phyloP scores from a whole-genome alignment of 2,888 invertebrate species.

The Cephus sareptanus region DNA sequence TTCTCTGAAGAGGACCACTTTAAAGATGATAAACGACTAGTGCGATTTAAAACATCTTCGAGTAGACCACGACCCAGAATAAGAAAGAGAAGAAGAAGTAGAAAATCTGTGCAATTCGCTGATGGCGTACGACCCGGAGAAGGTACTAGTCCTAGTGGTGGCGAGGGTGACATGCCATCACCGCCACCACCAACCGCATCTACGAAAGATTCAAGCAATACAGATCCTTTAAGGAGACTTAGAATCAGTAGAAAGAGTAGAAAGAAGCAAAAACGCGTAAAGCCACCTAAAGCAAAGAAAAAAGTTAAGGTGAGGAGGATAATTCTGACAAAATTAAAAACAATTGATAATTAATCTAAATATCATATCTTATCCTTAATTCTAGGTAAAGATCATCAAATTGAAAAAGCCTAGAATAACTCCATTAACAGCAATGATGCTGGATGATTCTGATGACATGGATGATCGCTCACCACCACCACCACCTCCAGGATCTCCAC shows the following conservation, averaged over 20 bases:
- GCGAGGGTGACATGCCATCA: conserved; percentile 72
- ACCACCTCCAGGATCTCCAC: conserved; percentile 73
- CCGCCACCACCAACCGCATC: conserved; percentile 68
- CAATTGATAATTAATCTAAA: not conserved
- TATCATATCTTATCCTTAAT: conserved; percentile 14
- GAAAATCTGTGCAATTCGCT: conserved; percentile 71
- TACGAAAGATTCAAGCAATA: conserved; percentile 2
- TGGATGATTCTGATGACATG: conserved; percentile 68
- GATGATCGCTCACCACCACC: conserved; percentile 71
- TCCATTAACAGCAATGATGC: conserved; percentile 56
- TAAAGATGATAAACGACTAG: not conserved
- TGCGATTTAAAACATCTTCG: not conserved
- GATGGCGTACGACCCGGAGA: conserved; percentile 73
- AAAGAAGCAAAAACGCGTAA: conserved; percentile 69
- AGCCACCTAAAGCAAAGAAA: conserved; percentile 68
- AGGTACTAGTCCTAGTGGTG: conserved; percentile 71
- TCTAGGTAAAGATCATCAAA: conserved; percentile 67
- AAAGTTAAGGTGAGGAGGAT: conserved; percentile 65
- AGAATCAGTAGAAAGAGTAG: conserved; percentile 61
- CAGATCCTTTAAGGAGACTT: conserved; percentile 45
- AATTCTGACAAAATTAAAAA: not conserved
- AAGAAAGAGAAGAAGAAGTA: conserved; percentile 33
- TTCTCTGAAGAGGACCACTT: not conserved
- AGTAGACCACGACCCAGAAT: conserved; percentile 26
- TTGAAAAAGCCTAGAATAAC: conserved; percentile 61